Conservation (phyloP, 2,888 invertebrate genomes). For the Clunio marinus region DNA sequence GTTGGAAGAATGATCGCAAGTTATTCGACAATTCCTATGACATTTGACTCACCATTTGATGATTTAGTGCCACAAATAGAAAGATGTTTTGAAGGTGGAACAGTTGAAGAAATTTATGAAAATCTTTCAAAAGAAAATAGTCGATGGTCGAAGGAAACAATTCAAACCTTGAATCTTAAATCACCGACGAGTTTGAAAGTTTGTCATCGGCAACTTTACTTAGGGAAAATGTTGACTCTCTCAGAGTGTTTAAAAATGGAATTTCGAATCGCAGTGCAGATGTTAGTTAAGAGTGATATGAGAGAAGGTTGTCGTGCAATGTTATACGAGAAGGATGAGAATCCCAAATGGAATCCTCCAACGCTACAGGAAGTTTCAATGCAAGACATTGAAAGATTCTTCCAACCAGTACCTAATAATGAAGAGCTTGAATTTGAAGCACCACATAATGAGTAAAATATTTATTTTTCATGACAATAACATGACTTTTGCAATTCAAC, state of each 20-base stretch:
- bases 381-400: constrained; percentile 70
- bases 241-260: constrained; percentile 87
- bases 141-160: constrained; percentile 72
- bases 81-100: constrained; percentile 67
- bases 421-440: constrained; percentile 56
- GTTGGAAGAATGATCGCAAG: constrained; percentile 41
- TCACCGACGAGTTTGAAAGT: constrained; percentile 63
- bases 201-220: constrained; percentile 69
- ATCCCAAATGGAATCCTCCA: constrained; percentile 84
- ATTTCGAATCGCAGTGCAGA: constrained; percentile 61
- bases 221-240: constrained; percentile 69
- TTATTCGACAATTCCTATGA: constrained; percentile 12
- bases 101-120: constrained; percentile 74
- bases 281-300: constrained; percentile 78
- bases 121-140: constrained; percentile 71
- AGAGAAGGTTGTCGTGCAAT: constrained; percentile 84
- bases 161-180: constrained; percentile 56
- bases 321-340: constrained; percentile 90
- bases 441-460: no score
- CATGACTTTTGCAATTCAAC: no score
- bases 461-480: no score
- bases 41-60: constrained; percentile 44
- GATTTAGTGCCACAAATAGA: constrained; percentile 67
- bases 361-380: constrained; percentile 71
- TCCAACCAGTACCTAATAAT: constrained; percentile 65